Evolutionary conservation across 1,140 invertebrate genomes (phyloP).

Genomic region (Kradibia gibbosae): DNA sequence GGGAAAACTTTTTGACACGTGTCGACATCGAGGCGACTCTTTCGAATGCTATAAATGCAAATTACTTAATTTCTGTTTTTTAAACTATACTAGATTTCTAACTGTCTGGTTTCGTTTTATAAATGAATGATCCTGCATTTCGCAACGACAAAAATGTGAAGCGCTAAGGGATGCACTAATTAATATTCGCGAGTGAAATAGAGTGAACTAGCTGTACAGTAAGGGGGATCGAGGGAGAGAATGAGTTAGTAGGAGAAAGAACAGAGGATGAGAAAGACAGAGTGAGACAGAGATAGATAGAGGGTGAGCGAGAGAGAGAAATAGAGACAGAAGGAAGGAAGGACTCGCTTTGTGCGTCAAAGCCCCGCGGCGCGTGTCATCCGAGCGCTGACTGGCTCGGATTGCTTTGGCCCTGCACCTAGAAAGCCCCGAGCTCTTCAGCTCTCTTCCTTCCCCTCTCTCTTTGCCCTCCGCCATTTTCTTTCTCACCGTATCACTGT

Average conservation of each 20-base stretch:
- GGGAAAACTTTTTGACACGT: neutral
- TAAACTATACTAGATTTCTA: slow-evolving; percentile 1
- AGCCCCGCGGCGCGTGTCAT: slow-evolving; percentile 30
- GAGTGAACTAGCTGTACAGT: neutral
- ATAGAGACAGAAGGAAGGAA: slow-evolving; percentile 13
- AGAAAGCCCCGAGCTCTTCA: neutral
- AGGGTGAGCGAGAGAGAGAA: neutral
- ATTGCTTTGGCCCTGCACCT: slow-evolving; percentile 5
- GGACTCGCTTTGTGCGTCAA: slow-evolving; percentile 24
- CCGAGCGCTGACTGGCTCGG: slow-evolving; percentile 13
- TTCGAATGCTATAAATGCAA: neutral
- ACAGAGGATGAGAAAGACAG: neutral
- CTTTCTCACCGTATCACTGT: neutral
- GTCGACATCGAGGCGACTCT: neutral
- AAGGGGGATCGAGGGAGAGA: neutral
- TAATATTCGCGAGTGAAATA: neutral
- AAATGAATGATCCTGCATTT: neutral
- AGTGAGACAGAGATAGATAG: neutral
- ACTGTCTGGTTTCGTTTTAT: neutral
- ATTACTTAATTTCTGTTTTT: neutral
- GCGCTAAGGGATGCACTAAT: slow-evolving; percentile 1
- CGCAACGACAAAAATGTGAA: neutral
- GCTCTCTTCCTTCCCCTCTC: neutral
- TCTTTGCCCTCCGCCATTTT: slow-evolving; percentile 7
- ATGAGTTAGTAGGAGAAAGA: neutral